Evolutionary conservation across 2,888 invertebrate species (phyloP).

Genomic region (Mechanitis messenoides): DNA sequence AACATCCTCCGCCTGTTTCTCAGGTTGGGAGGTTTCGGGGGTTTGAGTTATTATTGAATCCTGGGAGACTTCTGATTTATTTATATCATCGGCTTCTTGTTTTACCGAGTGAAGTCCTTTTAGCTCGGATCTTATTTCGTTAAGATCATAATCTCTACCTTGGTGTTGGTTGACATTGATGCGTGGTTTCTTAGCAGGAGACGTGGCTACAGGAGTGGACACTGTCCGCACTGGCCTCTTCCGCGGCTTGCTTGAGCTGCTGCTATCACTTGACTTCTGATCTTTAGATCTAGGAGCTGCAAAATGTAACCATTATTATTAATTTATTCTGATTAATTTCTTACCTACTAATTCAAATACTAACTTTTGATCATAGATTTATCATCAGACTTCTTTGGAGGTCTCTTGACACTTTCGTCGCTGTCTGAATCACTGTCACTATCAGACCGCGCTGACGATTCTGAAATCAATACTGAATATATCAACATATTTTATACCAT

Average conservation of each 20-base stretch:
- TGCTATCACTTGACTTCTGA: conserved; percentile 62
- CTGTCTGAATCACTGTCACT: conserved; percentile 74
- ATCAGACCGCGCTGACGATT: conserved; percentile 64
- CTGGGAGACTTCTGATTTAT: conserved; percentile 50
- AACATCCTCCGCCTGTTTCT: conserved; percentile 79
- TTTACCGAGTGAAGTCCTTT: conserved; percentile 82
- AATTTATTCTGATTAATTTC: too few species aligned
- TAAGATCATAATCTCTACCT: conserved; percentile 86
- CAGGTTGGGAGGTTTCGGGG: conserved; percentile 45
- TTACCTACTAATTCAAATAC: conserved; percentile 14
- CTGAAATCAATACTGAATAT: conserved; percentile 37
- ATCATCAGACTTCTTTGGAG: conserved; percentile 61
- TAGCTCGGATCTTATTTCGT: conserved; percentile 88
- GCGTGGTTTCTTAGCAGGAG: conserved; percentile 60
- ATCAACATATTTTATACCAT: conserved; percentile 13
- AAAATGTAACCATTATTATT: conserved; percentile 14
- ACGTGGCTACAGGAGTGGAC: conserved; percentile 52
- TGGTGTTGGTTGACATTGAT: conserved; percentile 50
- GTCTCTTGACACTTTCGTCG: conserved; percentile 64
- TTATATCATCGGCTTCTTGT: conserved; percentile 60
- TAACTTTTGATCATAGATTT: conserved; percentile 57
- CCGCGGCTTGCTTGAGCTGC: conserved; percentile 61
- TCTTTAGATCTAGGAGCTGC: conserved; percentile 60
- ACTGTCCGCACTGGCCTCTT: conserved; percentile 58
- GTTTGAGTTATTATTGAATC: conserved; percentile 38